phyloP scores from a whole-genome alignment of 2,113 vertebrate species.

The Trogon melanurus region DNA sequence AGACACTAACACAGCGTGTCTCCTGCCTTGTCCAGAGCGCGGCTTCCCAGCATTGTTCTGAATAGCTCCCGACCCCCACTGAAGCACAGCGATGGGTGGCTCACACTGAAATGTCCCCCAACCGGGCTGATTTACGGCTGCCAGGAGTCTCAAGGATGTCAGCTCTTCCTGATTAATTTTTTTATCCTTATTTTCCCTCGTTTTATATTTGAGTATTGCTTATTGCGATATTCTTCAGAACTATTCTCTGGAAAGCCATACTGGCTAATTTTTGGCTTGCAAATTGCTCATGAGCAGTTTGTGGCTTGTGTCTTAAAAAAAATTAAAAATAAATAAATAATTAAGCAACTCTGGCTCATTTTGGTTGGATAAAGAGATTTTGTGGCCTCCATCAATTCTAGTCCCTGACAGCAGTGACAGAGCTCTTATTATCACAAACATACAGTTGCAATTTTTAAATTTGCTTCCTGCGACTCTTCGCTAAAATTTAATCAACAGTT shows the following conservation, averaged over 20 bases:
- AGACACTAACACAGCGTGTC: slow-evolving; percentile 69
- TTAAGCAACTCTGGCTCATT: slow-evolving; percentile 36
- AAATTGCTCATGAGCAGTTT: slow-evolving; percentile 62
- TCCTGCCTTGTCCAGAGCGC: slow-evolving; percentile 63
- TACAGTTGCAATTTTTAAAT: slow-evolving; percentile 53
- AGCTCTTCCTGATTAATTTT: slow-evolving; percentile 71
- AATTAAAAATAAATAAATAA: background rate
- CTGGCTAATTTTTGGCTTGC: slow-evolving; percentile 67
- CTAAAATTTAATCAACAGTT: slow-evolving; percentile 54
- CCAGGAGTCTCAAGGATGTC: slow-evolving; percentile 67
- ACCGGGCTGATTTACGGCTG: slow-evolving; percentile 58
- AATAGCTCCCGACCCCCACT: slow-evolving; percentile 55
- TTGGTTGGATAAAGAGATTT: slow-evolving; percentile 60
- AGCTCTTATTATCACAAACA: slow-evolving; percentile 62
- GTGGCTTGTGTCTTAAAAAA: slow-evolving; percentile 22
- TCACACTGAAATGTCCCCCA: slow-evolving; percentile 63
- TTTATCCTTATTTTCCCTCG: slow-evolving; percentile 70
- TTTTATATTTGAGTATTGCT: slow-evolving; percentile 61
- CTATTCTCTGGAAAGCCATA: slow-evolving; percentile 67
- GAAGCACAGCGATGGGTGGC: slow-evolving; percentile 62
- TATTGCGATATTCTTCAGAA: slow-evolving; percentile 54
- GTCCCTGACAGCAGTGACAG: slow-evolving; percentile 65
- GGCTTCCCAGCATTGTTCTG: slow-evolving; percentile 73
- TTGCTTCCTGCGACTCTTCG: slow-evolving; percentile 52
- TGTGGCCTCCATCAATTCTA: slow-evolving; percentile 63